Evolutionary conservation across 1,140 invertebrate genomes (phyloP).

Genomic region (Drosophila jambulina): DNA sequence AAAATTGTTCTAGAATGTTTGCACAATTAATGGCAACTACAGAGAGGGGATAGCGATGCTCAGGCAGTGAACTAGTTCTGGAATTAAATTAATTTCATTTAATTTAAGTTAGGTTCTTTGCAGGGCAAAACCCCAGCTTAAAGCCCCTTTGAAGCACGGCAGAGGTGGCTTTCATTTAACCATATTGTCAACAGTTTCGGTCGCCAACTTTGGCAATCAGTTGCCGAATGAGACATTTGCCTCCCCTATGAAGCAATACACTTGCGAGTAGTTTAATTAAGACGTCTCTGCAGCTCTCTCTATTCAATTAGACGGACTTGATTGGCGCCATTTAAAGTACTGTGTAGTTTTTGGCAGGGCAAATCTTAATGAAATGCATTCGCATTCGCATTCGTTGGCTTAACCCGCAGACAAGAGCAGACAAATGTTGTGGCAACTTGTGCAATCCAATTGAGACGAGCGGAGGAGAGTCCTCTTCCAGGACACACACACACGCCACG

Average conservation of each 20-base stretch:
- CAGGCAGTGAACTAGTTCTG: background rate
- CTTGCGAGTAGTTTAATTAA: constrained; percentile 23
- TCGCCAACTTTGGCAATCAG: background rate
- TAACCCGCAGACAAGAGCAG: constrained; percentile 34
- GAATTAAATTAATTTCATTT: background rate
- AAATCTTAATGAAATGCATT: constrained; percentile 66
- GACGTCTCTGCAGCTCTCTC: background rate
- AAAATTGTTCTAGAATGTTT: constrained; percentile 60
- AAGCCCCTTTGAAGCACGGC: background rate
- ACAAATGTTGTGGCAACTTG: constrained; percentile 73
- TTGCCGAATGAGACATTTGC: background rate
- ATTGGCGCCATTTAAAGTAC: constrained; percentile 28
- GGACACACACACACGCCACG: background rate
- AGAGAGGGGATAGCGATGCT: background rate
- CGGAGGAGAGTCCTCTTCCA: background rate
- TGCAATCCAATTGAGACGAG: constrained; percentile 68
- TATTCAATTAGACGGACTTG: constrained; percentile 15
- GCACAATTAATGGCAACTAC: constrained; percentile 44
- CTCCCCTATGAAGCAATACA: background rate
- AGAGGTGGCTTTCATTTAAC: background rate
- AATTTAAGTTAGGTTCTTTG: background rate
- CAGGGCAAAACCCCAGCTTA: background rate
- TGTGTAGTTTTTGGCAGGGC: constrained; percentile 15
- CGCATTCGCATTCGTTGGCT: constrained; percentile 21
- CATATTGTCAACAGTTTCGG: constrained; percentile 9